Percentiles rank a stretch among this genome's conserved stretches.
Conservation (phyloP, 2,888 invertebrate species). For the Ferrisia virgata region DNA sequence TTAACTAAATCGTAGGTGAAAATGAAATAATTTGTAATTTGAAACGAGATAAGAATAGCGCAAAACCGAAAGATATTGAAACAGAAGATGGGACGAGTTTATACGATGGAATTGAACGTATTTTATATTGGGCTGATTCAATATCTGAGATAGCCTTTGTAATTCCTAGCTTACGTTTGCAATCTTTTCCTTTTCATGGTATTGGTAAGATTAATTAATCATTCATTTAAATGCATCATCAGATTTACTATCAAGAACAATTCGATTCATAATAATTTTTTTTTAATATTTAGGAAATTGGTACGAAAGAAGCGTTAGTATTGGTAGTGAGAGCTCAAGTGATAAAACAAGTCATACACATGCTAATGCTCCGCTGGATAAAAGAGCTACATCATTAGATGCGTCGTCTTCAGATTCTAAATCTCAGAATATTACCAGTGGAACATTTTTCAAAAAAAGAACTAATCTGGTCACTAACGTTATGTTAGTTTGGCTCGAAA, state of each 20-base stretch:
- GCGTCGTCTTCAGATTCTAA: slow-evolving; percentile 45
- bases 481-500: slow-evolving; percentile 93
- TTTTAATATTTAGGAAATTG: slow-evolving; percentile 2
- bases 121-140: slow-evolving; percentile 94
- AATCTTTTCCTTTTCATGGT: background rate
- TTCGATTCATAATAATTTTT: too few species aligned
- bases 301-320: slow-evolving; percentile 34
- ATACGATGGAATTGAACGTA: slow-evolving; percentile 80
- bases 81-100: slow-evolving; percentile 63
- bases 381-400: slow-evolving; percentile 45
- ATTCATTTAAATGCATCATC: background rate
- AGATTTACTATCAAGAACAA: too few species aligned
- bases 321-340: background rate
- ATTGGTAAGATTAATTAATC: background rate
- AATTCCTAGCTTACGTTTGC: slow-evolving; percentile 62
- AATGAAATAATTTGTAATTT: background rate
- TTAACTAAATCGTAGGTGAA: too few species aligned
- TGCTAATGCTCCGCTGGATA: background rate
- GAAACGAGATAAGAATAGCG: background rate
- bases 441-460: slow-evolving; percentile 42
- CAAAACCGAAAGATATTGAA: background rate
- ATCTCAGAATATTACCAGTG: slow-evolving; percentile 35
- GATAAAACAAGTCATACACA: background rate
- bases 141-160: slow-evolving; percentile 93
- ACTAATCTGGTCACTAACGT: slow-evolving; percentile 66